Evolutionary conservation across 2,888 invertebrate species (phyloP).

Genomic region (Hydraecia micacea): DNA sequence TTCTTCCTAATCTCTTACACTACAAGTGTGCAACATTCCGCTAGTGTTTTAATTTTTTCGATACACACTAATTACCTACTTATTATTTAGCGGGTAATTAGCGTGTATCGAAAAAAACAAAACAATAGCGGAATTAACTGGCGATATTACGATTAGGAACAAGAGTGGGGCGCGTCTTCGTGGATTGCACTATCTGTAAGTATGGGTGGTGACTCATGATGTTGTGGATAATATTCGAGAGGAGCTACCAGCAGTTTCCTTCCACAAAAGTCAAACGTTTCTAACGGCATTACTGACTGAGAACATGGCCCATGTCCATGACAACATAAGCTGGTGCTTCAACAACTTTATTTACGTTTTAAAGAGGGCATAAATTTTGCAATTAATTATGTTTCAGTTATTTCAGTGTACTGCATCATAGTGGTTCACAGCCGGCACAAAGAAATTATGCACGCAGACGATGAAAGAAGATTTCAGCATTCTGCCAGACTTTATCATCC

Average conservation of each 20-base stretch:
- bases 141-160: too few species aligned
- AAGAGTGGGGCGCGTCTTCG: too few species aligned
- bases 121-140: too few species aligned
- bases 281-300: neutral
- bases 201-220: neutral
- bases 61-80: too few species aligned
- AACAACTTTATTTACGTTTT: neutral
- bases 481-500: conserved; percentile 80
- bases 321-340: neutral
- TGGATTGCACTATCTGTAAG: too few species aligned
- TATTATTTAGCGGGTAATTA: too few species aligned
- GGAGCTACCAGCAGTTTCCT: too few species aligned
- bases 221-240: neutral
- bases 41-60: too few species aligned
- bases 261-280: conserved; percentile 1
- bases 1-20: too few species aligned
- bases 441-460: conserved; percentile 83
- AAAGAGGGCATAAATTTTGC: neutral
- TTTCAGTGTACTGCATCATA: conserved; percentile 85
- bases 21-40: too few species aligned
- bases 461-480: conserved; percentile 77
- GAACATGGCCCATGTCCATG: neutral
- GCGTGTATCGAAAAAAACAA: too few species aligned
- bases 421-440: conserved; percentile 87
- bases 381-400: conserved; percentile 72